Percentiles rank a stretch among this genome's conserved stretches.
Evolutionary conservation across 2,797 vertebrate genomes (phyloP).

Genomic region (Podarcis lilfordi): DNA sequence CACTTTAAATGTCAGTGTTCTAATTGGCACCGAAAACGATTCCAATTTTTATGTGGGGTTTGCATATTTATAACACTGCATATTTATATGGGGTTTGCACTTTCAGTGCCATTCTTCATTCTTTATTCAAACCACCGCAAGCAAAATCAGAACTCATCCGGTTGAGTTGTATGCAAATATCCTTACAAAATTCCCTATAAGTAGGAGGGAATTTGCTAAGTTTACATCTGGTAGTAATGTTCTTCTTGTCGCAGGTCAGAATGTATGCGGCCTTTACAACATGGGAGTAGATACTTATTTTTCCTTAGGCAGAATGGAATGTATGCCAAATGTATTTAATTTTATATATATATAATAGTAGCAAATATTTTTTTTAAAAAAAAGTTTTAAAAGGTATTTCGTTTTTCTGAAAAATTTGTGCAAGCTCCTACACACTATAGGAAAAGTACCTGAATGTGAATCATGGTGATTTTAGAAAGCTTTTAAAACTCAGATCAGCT

Average conservation of each 20-base stretch:
- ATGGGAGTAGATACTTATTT: constrained; percentile 17
- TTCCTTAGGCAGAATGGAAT: constrained; percentile 43
- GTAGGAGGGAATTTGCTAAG: background rate
- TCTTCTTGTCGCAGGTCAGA: background rate
- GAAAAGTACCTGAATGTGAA: background rate
- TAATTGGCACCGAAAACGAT: background rate
- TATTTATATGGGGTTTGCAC: background rate
- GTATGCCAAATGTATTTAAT: background rate
- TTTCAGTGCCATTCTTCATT: background rate
- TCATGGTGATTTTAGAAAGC: background rate
- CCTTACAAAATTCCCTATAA: background rate
- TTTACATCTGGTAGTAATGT: background rate
- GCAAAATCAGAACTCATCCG: background rate
- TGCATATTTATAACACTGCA: background rate
- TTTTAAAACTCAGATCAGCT: background rate
- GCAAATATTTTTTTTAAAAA: constrained; percentile 12
- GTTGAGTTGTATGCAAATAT: background rate
- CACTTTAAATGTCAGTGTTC: background rate
- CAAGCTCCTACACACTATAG: background rate
- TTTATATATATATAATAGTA: background rate
- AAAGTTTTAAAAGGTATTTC: constrained; percentile 4
- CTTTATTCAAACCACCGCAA: background rate
- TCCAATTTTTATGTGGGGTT: background rate
- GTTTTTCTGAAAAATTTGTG: background rate
- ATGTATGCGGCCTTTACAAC: constrained; percentile 6